Evolutionary conservation across 2,888 invertebrate species (phyloP).

Genomic region (Crioceris asparagi): DNA sequence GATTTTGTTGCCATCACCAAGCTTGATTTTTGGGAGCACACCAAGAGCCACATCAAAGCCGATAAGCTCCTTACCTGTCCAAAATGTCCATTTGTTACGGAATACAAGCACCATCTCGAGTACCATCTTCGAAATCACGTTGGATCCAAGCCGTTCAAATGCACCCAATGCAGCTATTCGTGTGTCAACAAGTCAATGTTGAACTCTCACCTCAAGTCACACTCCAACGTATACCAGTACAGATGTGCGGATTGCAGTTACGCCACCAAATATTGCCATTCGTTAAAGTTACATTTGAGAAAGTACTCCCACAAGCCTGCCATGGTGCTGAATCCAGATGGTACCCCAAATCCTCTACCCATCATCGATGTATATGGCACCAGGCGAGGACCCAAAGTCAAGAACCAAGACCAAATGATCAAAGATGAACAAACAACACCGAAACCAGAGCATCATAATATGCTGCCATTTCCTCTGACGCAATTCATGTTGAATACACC

Average conservation of each 20-base stretch:
- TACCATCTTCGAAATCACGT: constrained; percentile 93
- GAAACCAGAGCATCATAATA: constrained; percentile 9
- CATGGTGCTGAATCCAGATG: constrained; percentile 80
- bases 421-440: constrained; percentile 7
- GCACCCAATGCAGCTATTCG: constrained; percentile 75
- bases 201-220: constrained; percentile 94
- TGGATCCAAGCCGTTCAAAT: constrained; percentile 92
- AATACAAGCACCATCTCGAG: constrained; percentile 96
- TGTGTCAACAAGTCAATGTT: constrained; percentile 99
- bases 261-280: constrained; percentile 96
- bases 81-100: constrained; percentile 94
- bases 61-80: constrained; percentile 87
- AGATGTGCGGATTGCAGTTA: constrained; percentile 89
- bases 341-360: constrained; percentile 75
- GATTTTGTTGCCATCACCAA: constrained; percentile 76
- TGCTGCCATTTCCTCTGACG: constrained; percentile 17
- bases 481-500: constrained; percentile 15
- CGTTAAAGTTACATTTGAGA: constrained; percentile 85
- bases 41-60: constrained; percentile 79
- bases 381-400: constrained; percentile 69
- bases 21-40: constrained; percentile 89
- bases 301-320: constrained; percentile 88
- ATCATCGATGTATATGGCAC: constrained; percentile 89
- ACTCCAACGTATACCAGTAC: constrained; percentile 86
- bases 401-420: constrained; percentile 16